These are phyloP conservation scores for Tetramorium parvispinum DNA, from an alignment of 1,140 invertebrate genomes.

Conservation along the genomic window DNA sequence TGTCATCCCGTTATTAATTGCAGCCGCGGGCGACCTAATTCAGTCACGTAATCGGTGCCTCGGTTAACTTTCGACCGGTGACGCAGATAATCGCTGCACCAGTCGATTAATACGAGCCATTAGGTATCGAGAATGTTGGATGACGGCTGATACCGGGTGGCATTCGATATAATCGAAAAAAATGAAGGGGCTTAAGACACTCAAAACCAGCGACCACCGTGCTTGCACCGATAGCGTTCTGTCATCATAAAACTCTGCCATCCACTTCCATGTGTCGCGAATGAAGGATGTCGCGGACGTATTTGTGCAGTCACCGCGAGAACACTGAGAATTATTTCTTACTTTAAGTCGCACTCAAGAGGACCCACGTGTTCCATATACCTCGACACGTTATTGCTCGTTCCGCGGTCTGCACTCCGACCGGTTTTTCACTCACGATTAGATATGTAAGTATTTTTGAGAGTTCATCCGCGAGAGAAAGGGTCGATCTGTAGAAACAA, in stretches of 20 bases:
- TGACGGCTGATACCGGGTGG: conserved; percentile 61
- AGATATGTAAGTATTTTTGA: conserved; percentile 44
- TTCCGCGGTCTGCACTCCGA: conserved; percentile 4
- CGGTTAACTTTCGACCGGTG: conserved; percentile 67
- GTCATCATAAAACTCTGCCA: conserved; percentile 52
- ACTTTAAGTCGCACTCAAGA: conserved; percentile 34
- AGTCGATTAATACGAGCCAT: conserved; percentile 73
- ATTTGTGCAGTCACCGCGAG: conserved; percentile 22
- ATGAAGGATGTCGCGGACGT: conserved; percentile 34
- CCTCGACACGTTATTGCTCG: conserved; percentile 22
- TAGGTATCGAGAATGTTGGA: conserved; percentile 65
- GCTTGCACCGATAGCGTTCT: conserved; percentile 62
- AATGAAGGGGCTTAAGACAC: conserved; percentile 29
- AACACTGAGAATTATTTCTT: conserved; percentile 45
- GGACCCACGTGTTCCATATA: conserved; percentile 12
- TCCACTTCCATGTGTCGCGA: conserved; percentile 25
- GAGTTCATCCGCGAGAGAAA: neutral
- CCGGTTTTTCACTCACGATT: conserved; percentile 49
- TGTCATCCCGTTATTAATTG: conserved; percentile 74
- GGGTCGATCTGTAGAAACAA: neutral
- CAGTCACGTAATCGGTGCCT: conserved; percentile 65
- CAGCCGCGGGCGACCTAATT: conserved; percentile 67
- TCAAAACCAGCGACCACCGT: conserved; percentile 65
- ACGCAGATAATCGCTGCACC: conserved; percentile 66
- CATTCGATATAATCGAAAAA: conserved; percentile 62